Base-by-base conservation (phyloP, 2,797 vertebrate genomes). In the Karalla daura region DNA sequence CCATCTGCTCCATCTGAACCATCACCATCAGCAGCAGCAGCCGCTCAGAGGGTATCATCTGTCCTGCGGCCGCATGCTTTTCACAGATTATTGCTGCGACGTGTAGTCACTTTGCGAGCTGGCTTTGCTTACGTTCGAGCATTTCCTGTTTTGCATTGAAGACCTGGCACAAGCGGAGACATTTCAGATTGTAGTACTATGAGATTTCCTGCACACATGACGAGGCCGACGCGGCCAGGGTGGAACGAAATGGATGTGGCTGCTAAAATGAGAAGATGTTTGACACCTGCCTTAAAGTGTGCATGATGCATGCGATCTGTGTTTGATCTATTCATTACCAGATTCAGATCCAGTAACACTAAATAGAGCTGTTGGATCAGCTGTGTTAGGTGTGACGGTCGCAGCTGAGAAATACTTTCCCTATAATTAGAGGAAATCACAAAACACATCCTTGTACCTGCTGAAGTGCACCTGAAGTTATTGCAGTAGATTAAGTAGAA, bases 1-100 rank as follows among this genome's bases (percentile, higher is more conserved):
- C 17, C 15, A 1, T 70, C 63, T 84, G 63, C 50, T 39, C 20
- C 2, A 68, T 70, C 76, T 46, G 72, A 73, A 80, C 68, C 27
- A 33, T 25, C 35, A 14, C 5, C 45, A 10, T 43, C 14, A 39
- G 46, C 77, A 33, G 28, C 35, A 14, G 5, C 45, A 10, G 46
- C 14, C 43, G 46, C 77, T 77, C 49, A 70, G 70, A 83, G 27
- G 74, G 20, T 41, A 6, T 21, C 11, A 65, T n/a, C 13, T 39
- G 43, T 46, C 50, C 5, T 33, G 25, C 12, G 40, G 46, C 56
- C 52, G 32, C n/a, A 17, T 55, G 55, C 33, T 15, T 40, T 27
- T 49, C 14, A 44, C 28, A 70, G 30, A 40, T 23, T 23, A 50
- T 39, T 49, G 40, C 6, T 17, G 3, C 21, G 1, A 36, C 36